phyloP scores from a whole-genome alignment of 2,113 vertebrate species.

The Phalacrocorax brasilianus region DNA sequence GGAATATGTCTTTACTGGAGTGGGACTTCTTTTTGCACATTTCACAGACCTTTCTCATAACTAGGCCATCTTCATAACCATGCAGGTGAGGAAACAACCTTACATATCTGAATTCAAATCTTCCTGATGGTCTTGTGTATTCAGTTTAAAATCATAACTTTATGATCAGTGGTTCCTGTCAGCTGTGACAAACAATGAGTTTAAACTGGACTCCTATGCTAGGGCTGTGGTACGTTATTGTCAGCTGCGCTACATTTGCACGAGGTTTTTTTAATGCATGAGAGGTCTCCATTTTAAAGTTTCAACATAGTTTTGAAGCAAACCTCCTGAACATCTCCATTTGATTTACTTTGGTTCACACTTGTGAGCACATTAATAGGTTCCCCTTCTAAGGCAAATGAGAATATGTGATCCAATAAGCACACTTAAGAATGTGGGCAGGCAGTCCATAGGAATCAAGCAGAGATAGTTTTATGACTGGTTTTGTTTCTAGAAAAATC shows the following conservation, averaged over 20 bases:
- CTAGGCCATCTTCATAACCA: rapidly evolving
- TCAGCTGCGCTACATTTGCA: not conserved
- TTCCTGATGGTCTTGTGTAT: not conserved
- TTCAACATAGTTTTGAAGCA: not conserved
- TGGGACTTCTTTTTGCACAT: not conserved
- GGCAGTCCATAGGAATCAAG: not conserved
- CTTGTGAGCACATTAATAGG: not conserved
- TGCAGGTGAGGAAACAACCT: not conserved
- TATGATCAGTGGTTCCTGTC: not conserved
- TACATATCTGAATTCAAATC: not conserved
- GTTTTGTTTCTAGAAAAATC: not conserved
- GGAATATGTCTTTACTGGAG: not conserved
- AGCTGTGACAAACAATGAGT: not conserved
- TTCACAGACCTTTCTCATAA: not conserved
- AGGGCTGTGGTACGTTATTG: not conserved
- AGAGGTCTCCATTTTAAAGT: not conserved
- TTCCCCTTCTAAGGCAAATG: not conserved
- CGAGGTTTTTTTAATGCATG: not conserved
- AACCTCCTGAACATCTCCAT: not conserved
- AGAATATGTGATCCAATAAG: not conserved
- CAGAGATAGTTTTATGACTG: not conserved
- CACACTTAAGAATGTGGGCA: not conserved
- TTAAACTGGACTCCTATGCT: rapidly evolving
- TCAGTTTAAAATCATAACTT: not conserved
- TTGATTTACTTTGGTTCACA: not conserved